Base-by-base conservation (phyloP, 2,888 invertebrate species). In the Cephus spinipes region DNA sequence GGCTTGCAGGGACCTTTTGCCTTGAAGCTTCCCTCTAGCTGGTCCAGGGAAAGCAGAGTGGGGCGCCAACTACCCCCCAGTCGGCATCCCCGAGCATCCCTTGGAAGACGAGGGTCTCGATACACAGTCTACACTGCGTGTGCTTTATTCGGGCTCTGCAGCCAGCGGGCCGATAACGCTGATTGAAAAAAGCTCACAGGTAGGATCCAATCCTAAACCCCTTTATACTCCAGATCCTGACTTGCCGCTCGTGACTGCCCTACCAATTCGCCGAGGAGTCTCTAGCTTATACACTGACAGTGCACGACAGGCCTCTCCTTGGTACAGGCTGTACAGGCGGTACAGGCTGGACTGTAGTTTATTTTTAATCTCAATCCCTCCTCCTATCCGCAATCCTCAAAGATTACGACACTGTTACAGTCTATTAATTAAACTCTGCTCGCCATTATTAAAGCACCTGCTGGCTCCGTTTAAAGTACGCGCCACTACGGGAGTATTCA, bases 401-500 rank as follows among this genome's bases (percentile, higher is more conserved):
- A 55, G 40, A 55, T 55, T 55, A 23, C 40, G 40, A 55, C 40
- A 23, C 23, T 9, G 40, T 15, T 23, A 55, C 2, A 55, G 40
- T 23, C 40, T 9, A 55, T 55, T 55, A 55, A 55, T 55, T 55
- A 55, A 55, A 55, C 40, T 55, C 23, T 6, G 40, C 40, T 23
- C 40, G 40, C 40, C 40, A 71, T 32, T 31, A n/a, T 71, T 71
- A 32, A 88, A 89, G 87, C 86, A 89, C 87, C 87, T 86, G 87
- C 86, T 76, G 83, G 85, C 83, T 84, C 84, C 84, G 83, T 87
- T 88, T 86, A 87, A 89, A 89, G 87, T 87, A 85, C 79, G 83
- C 87, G 15, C 31, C 12, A 31, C 31, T 12, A 15, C 71, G 30
- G 85, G 87, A 85, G 87, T 88, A 89, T 89, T 89, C 88, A 85